Evolutionary conservation across 2,113 vertebrate genomes (phyloP).

Genomic region (Brachionichthys hirsutus): DNA sequence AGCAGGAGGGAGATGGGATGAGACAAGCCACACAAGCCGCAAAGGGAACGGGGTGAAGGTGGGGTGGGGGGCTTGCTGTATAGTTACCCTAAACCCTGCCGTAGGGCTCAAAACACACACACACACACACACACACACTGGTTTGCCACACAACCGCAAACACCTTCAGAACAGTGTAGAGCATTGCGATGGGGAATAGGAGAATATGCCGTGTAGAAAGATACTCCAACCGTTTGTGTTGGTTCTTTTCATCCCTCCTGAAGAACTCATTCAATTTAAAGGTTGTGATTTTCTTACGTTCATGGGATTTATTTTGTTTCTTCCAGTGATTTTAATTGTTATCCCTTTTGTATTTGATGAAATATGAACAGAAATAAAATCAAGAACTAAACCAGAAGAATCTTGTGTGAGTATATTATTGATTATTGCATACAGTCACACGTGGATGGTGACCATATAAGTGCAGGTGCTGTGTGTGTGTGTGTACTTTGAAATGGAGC

Average conservation of each 20-base stretch:
- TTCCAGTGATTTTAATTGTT: conserved; percentile 3
- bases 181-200: conserved; percentile 34
- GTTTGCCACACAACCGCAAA: conserved; percentile 56
- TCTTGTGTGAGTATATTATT: conserved; percentile 30
- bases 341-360: conserved; percentile 8
- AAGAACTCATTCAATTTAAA: conserved; percentile 23
- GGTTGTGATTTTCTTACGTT: neutral
- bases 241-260: neutral
- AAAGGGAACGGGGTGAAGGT: conserved; percentile 61
- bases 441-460: neutral
- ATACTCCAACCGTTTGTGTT: conserved; percentile 21
- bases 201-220: conserved; percentile 15
- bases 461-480: neutral
- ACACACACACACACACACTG: conserved; percentile 14
- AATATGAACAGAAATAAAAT: conserved; percentile 44
- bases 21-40: conserved; percentile 73
- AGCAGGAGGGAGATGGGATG: conserved; percentile 68
- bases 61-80: conserved; percentile 29
- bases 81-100: conserved; percentile 72
- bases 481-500: conserved; percentile 37
- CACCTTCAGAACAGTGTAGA: conserved; percentile 32
- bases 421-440: conserved; percentile 17
- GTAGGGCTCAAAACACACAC: conserved; percentile 58
- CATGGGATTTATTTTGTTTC: neutral
- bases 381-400: conserved; percentile 1